Evolutionary conservation across 1,140 invertebrate species (phyloP), one percentile per base, ranked within the genome.

Genomic region (Euglossa dilemma): DNA sequence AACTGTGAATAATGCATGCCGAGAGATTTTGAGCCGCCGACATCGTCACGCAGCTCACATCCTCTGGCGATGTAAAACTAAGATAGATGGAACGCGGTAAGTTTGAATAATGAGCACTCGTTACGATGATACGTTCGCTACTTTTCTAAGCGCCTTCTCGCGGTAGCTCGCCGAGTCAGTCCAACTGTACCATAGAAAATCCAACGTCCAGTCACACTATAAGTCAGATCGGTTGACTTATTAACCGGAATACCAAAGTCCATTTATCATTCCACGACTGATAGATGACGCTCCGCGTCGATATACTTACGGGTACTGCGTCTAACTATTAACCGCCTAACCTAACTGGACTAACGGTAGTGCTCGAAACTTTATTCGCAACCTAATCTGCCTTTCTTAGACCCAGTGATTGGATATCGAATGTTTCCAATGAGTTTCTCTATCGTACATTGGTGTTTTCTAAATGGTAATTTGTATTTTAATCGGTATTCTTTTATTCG

Each of bases 1-100:
- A 89, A 92, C 85, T 82, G 90, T 92, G 91, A 93, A 93, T 92
- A 93, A 92, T 91, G 91, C 91, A 93, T 93, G 91, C 80, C 90
- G 87, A 82, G 86, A 86, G 84, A 83, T 91, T 85, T 78, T 85
- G 83, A 84, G 87, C 78, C 83, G 84, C 80, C 86, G 86, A 87
- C 88, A 91, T 92, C 89, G 89, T 92, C 90, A 91, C 89, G 90
- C 91, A 87, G 90, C 90, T 93, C 92, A 91, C 91, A 92, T 92
- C 90, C 88, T 91, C 81, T 79, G 66, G 74, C 90, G 91, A 93
- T 92, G 90, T 91, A 92, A 91, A 92, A 92, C 90, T 82, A 89
- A 92, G 92, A 92, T 92, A 92, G 90, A 92, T 92, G 86, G 91
- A 87, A 92, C 91, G 91, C 91, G 88, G 86, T 90, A 91, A 91